These are phyloP conservation scores for Melanotaenia nigrans DNA, from an alignment of 2,797 vertebrate genomes.

Conservation along the genomic window DNA sequence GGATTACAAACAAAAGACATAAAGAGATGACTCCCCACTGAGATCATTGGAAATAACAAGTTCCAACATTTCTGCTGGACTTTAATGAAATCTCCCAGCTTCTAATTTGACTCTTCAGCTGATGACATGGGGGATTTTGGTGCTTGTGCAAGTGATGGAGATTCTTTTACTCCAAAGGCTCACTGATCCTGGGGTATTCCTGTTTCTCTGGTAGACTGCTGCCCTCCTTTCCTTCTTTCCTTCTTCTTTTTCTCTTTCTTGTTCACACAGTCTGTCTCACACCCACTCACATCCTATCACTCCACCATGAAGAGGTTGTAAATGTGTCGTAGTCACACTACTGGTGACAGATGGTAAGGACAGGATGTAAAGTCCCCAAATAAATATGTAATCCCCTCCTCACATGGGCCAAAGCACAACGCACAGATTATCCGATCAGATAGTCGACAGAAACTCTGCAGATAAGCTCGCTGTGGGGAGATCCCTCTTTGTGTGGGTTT, in stretches of 20 bases:
- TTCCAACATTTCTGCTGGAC: background rate
- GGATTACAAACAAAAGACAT: conserved; percentile 30
- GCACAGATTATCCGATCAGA: conserved; percentile 72
- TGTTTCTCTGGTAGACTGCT: too few relatives aligned
- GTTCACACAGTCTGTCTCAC: conserved; percentile 10
- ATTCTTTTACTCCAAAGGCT: conserved; percentile 5
- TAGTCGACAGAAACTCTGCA: conserved; percentile 32
- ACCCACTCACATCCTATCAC: conserved; percentile 12
- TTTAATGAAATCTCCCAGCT: background rate
- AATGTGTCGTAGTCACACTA: conserved; percentile 44
- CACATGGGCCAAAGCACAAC: conserved; percentile 72
- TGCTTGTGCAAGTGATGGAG: conserved; percentile 2
- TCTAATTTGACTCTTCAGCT: background rate
- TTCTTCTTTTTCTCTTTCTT: background rate
- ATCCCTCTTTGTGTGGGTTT: conserved; percentile 15
- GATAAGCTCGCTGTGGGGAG: conserved; percentile 30
- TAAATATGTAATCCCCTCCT: conserved; percentile 83
- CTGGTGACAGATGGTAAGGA: conserved; percentile 79
- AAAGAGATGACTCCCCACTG: background rate
- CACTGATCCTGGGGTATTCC: background rate
- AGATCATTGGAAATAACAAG: conserved; percentile 27
- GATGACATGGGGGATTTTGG: background rate
- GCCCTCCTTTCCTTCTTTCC: conserved; percentile 3
- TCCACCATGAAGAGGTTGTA: conserved; percentile 45
- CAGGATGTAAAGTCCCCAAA: conserved; percentile 76